These are phyloP conservation scores for Poicephalus meyeri DNA, from an alignment of 2,113 vertebrate genomes.

Conservation along the genomic window DNA sequence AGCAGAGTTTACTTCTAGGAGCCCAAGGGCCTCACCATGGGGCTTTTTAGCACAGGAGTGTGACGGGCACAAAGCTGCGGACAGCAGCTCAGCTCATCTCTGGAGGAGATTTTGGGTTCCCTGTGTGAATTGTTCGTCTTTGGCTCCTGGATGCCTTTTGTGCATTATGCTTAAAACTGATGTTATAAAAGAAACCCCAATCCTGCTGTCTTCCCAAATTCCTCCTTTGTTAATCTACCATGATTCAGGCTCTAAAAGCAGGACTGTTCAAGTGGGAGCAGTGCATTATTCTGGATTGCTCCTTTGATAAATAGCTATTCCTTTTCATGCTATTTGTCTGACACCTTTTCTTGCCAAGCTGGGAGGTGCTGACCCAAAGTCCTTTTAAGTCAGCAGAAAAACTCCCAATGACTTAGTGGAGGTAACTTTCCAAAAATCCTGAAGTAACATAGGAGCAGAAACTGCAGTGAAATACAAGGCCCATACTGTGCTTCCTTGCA, in stretches of 20 bases:
- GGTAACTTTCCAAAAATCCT: neutral
- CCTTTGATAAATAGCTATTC: neutral
- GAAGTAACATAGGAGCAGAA: neutral
- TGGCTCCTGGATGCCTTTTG: neutral
- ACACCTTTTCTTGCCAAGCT: neutral
- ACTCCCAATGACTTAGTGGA: neutral
- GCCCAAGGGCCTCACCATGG: fast-evolving
- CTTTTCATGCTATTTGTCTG: neutral
- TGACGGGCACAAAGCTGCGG: neutral
- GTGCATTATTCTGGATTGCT: neutral
- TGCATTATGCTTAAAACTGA: neutral
- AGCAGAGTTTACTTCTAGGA: neutral
- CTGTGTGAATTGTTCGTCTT: neutral
- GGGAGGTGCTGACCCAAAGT: neutral
- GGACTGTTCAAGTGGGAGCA: neutral
- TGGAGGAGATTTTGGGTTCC: neutral
- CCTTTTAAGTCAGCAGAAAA: neutral
- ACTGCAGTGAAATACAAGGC: neutral
- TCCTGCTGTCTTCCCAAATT: neutral
- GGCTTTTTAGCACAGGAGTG: neutral
- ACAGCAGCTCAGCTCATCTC: neutral
- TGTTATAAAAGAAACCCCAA: neutral
- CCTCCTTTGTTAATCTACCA: neutral
- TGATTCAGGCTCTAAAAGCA: neutral
- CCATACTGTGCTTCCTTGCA: neutral